Conservation (phyloP, 2,888 invertebrate species). For the Anthrax anthrax region DNA sequence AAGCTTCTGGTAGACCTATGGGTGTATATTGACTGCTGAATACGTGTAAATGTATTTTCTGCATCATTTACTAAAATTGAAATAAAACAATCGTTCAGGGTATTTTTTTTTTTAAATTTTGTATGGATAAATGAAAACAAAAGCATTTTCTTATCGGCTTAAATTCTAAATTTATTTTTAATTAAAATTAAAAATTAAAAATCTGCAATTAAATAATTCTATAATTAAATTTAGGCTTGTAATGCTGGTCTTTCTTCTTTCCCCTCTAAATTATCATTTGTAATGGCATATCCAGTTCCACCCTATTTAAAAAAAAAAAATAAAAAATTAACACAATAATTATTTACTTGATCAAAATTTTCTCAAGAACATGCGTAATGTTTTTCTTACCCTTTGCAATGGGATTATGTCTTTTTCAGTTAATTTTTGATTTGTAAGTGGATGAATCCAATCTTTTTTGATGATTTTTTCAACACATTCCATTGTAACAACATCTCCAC, state of each 20-base stretch:
- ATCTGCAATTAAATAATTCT: no score
- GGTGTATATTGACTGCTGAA: no score
- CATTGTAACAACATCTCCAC: slow-evolving; percentile 89
- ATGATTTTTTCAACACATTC: slow-evolving; percentile 95
- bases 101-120: no score
- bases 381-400: slow-evolving; percentile 58
- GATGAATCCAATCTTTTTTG: slow-evolving; percentile 93
- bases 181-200: no score
- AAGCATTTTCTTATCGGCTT: no score
- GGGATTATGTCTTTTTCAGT: slow-evolving; percentile 85
- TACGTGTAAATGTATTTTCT: no score
- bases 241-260: slow-evolving; percentile 70
- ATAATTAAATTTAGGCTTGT: slow-evolving; percentile 62
- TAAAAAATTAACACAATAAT: slow-evolving; percentile 1
- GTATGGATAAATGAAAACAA: no score
- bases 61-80: no score
- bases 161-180: no score
- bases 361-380: background rate
- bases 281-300: slow-evolving; percentile 85
- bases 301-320: slow-evolving; percentile 44
- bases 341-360: background rate
- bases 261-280: slow-evolving; percentile 70
- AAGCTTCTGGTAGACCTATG: no score
- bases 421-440: slow-evolving; percentile 69
- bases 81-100: no score